Evolutionary conservation across 2,113 vertebrate genomes (phyloP), one percentile per base, ranked within the genome.

Genomic region (Pristiophorus japonicus): DNA sequence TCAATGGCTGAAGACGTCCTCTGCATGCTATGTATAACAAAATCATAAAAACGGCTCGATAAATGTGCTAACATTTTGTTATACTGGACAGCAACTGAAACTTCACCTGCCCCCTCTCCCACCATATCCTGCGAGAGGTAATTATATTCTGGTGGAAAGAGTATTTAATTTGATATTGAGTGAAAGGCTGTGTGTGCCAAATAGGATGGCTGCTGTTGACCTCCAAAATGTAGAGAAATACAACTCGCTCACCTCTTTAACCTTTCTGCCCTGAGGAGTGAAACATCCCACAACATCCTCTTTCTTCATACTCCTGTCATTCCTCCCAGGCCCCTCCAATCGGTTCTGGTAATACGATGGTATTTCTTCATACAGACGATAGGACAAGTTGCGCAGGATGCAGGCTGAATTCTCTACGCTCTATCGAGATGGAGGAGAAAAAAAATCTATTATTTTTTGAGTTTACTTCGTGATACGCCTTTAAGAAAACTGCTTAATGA

Each of bases 351-450:
- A 97, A 0, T 98, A 99, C 0, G 98, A 97, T 0, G 99, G 98
- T 96, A 99, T 98, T 97, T 99, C 99, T 0, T 97, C 97, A 11
- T 99, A 99, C 90, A 99, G 97, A 96, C 99, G 98, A 96, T 99
- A 99, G 95, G 99, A 99, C 96, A 99, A 97, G 97, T 99, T 99
- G 95, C 99, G 98, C 97, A 99, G 97, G 65, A 99, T 98, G 0
- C 99, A 99, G 95, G 99, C 96, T 0, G 98, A 98, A 0, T 99
- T 99, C 97, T 99, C 99, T 96, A 99, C 97, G 0, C 99, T 99
- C 99, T 99, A 96, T 62, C 2, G 11, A 16, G 3, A 47, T 45
- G 11, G 38, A 47, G 22, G 16, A 94, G 42, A 67, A 59, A 45
- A 30, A 63, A 38, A 4, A 38, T 2, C 2, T 42, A 34, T 38